Evolutionary conservation across 2,113 vertebrate species (phyloP), one percentile per base, ranked within the genome.

Genomic region (Gymnogyps californianus): DNA sequence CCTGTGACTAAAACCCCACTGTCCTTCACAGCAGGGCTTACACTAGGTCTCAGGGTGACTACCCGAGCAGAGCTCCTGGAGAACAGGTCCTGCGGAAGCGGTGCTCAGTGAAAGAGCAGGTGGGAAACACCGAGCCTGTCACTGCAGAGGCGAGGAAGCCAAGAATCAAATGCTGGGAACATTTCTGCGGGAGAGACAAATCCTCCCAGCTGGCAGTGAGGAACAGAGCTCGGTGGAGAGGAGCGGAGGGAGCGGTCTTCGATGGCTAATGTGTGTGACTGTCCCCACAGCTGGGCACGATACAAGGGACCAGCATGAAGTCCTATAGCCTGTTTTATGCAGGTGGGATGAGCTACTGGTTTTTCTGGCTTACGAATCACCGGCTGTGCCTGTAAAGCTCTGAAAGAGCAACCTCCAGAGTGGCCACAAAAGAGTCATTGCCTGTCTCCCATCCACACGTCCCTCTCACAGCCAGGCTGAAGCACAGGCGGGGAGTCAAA

Each of bases 191-290:
- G 17, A 87, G 19, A 72, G 29, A 85, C 54, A 93, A 87, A 83
- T 59, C 34, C 26, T 93, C 32, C 29, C 58, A 46, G 31, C 20
- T n/a, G 4, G 15, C 42, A 75, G 57, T 28, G 26, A 84, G 74
- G 24, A 87, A 57, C 36, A 80, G 31, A 76, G 57, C 20, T 82
- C 1, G 0, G 29, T 16, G 25, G n/a, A 78, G 36, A 82, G 52
- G 14, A 83, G 49, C 0, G 0, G 42, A 86, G 64, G 21, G 9
- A 84, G 32, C 2, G 2, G 19, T 28, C 28, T 77, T 77, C 19
- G 10, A 8, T 80, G 57, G 28, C 31, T 86, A 26, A 72, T 10
- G 21, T 34, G 21, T 62, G 18, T 62, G 46, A 78, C 61, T 38
- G 13, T 59, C 36, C 31, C 65, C 9, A 7, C 81, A 82, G 38